phyloP scores from a whole-genome alignment of 1,140 invertebrate species.

The Marisa cornuarietis region DNA sequence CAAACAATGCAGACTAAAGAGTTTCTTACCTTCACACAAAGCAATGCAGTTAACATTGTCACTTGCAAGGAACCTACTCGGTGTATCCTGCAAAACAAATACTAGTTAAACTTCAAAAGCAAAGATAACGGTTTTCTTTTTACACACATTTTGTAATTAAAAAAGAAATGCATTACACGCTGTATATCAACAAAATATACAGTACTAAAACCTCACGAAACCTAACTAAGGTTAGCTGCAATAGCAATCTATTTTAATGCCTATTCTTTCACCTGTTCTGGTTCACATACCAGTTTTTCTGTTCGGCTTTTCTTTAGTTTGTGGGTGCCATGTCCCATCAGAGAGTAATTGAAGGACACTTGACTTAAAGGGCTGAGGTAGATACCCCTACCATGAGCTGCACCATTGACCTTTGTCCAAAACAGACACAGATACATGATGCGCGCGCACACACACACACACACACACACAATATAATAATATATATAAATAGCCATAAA shows the following conservation, averaged over 20 bases:
- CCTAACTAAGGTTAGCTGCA: not conserved
- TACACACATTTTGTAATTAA: no score
- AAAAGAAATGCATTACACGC: not conserved
- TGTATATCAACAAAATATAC: not conserved
- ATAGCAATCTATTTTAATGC: not conserved
- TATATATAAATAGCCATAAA: no score
- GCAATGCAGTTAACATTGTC: slow-evolving; percentile 49
- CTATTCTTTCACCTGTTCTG: not conserved
- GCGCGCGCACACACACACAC: not conserved
- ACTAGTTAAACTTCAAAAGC: no score
- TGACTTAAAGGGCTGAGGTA: slow-evolving; percentile 55
- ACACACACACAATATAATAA: no score
- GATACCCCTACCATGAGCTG: slow-evolving; percentile 61
- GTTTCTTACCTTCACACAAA: slow-evolving; percentile 47
- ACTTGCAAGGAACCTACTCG: slow-evolving; percentile 32
- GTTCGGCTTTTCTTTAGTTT: slow-evolving; percentile 20
- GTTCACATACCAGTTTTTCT: not conserved
- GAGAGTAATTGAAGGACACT: slow-evolving; percentile 54
- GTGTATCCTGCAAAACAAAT: slow-evolving; percentile 16
- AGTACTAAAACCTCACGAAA: not conserved
- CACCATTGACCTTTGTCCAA: slow-evolving; percentile 52
- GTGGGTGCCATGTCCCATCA: slow-evolving; percentile 43
- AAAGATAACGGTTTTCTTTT: no score
- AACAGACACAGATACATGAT: not conserved
- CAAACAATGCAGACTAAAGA: not conserved